Conservation (phyloP, 1,140 invertebrate species). For the Geopemphigus sp. region DNA sequence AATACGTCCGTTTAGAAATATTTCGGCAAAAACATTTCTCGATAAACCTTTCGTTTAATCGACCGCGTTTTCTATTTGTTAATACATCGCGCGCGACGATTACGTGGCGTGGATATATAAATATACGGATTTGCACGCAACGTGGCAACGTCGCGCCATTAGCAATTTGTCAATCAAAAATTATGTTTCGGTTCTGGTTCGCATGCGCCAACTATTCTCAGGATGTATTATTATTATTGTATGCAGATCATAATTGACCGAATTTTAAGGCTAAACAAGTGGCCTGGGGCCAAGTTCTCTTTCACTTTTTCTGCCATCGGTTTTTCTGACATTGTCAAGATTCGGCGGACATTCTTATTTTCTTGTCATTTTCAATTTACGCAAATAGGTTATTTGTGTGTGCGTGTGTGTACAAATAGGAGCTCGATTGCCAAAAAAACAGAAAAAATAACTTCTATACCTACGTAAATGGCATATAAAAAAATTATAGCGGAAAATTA, state of each 20-base stretch:
- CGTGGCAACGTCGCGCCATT: conserved; percentile 41
- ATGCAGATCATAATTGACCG: conserved; percentile 21
- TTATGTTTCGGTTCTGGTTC: conserved; percentile 44
- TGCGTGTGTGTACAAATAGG: background rate
- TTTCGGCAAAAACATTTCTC: background rate
- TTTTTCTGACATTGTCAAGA: conserved; percentile 17
- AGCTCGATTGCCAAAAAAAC: background rate
- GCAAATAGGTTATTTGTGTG: background rate
- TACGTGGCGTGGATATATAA: background rate
- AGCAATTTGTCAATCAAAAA: conserved; percentile 47
- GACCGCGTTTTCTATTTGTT: background rate
- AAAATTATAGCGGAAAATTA: no score
- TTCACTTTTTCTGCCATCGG: conserved; percentile 18
- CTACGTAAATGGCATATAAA: no score
- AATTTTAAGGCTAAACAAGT: conserved; percentile 39
- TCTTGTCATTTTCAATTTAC: conserved; percentile 17
- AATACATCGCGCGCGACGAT: background rate
- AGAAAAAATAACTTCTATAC: background rate
- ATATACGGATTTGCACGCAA: background rate
- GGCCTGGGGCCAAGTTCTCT: conserved; percentile 25
- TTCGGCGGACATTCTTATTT: background rate
- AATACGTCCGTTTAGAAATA: no score
- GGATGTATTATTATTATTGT: conserved; percentile 33
- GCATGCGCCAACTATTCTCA: conserved; percentile 33
- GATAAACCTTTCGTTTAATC: background rate